phyloP scores from a whole-genome alignment of 2,113 vertebrate genomes.

The Saguinus midas region DNA sequence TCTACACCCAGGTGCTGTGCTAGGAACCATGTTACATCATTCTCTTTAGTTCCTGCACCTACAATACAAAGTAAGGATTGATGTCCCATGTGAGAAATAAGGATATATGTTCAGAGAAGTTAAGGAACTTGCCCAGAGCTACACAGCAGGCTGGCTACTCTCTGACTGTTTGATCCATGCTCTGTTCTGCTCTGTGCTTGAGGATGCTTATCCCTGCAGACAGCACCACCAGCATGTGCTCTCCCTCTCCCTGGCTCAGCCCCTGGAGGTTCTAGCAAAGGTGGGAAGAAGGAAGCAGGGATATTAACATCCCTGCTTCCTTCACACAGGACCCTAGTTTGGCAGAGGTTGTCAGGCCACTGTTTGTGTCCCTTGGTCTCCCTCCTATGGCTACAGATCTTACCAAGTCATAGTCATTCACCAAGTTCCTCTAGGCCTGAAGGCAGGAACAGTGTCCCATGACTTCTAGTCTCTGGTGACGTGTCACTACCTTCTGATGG shows the following conservation, averaged over 20 bases:
- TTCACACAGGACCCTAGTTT: background rate
- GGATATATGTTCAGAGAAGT: background rate
- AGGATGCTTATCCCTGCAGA: background rate
- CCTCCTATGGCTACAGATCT: background rate
- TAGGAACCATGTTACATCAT: background rate
- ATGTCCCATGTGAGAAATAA: background rate
- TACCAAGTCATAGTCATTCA: background rate
- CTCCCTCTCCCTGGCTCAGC: background rate
- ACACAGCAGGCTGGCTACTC: background rate
- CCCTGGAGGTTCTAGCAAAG: background rate
- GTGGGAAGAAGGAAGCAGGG: background rate
- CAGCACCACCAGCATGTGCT: fast-evolving
- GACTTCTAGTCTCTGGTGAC: background rate
- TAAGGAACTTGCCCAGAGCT: background rate
- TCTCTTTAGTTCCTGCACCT: background rate
- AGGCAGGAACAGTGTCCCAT: background rate
- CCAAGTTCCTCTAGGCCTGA: background rate
- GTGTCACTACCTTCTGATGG: background rate
- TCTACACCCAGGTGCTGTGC: fast-evolving
- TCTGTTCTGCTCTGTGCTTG: background rate
- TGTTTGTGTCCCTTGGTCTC: background rate
- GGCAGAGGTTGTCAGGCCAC: background rate
- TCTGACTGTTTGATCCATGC: background rate
- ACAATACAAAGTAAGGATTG: background rate
- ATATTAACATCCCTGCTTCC: background rate